A percentile compares a stretch with the other conserved stretches of the same genome.
phyloP scores from a whole-genome alignment of 2,797 vertebrate species.

The Columba guinea region DNA sequence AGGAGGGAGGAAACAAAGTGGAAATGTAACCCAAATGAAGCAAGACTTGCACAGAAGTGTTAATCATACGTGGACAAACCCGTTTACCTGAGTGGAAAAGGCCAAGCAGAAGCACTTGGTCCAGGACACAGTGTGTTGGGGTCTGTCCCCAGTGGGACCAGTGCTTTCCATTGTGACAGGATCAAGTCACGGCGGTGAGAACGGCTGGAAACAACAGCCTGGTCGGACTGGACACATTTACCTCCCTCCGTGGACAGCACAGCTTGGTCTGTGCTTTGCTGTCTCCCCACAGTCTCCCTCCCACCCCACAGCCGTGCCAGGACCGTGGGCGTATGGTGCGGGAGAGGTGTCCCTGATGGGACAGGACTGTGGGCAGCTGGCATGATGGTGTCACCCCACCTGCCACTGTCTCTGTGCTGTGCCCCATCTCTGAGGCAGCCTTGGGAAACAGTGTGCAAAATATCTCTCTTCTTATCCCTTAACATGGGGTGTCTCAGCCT shows the following conservation, averaged over 20 bases:
- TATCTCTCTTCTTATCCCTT: neutral
- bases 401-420: rapidly evolving
- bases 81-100: neutral
- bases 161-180: rapidly evolving
- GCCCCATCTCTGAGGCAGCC: rapidly evolving
- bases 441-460: neutral
- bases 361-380: no score
- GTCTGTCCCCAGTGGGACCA: neutral
- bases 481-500: neutral
- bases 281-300: rapidly evolving
- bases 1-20: neutral
- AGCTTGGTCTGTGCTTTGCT: neutral
- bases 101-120: neutral
- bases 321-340: rapidly evolving
- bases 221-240: rapidly evolving
- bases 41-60: neutral
- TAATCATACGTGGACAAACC: rapidly evolving
- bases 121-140: rapidly evolving
- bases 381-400: rapidly evolving
- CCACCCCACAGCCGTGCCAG: rapidly evolving
- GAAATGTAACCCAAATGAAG: neutral
- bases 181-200: neutral
- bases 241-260: neutral
- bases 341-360: neutral
- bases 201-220: neutral